A percentile compares a stretch with the other conserved stretches of the same genome.
Evolutionary conservation across 2,797 vertebrate species (phyloP).

Genomic region (Thripadectes ignobilis): DNA sequence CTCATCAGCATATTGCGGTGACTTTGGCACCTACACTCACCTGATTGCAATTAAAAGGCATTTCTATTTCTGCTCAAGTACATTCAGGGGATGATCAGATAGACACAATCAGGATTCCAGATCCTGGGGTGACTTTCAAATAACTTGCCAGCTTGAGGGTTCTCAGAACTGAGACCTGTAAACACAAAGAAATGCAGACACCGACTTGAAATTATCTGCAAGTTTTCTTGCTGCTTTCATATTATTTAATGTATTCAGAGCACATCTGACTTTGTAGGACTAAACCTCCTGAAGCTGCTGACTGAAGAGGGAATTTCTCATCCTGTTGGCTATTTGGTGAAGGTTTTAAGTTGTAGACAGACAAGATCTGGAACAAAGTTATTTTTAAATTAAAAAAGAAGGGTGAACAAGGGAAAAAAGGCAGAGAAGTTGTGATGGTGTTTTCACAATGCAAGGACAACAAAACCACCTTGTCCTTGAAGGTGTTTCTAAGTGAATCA

Average conservation of each 20-base stretch:
- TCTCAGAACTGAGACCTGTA: not conserved
- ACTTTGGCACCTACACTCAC: not conserved
- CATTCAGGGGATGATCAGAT: not conserved
- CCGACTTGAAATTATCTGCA: not conserved
- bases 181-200: not conserved
- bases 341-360: not conserved
- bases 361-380: not conserved
- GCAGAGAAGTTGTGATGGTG: not conserved
- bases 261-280: not conserved
- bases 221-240: not conserved
- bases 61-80: constrained; percentile 17
- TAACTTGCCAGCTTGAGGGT: not conserved
- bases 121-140: constrained; percentile 22
- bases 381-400: not conserved
- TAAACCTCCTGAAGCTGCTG: not conserved
- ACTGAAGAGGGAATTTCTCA: not conserved
- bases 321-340: not conserved
- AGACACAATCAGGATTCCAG: not conserved
- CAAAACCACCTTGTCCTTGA: not conserved
- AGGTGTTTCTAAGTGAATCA: not conserved
- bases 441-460: not conserved
- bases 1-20: not conserved
- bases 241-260: not conserved
- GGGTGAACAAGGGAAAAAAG: not conserved
- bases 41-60: constrained; percentile 54